Conservation (phyloP, 2,797 vertebrate species). For the Tragelaphus eurycerus region DNA sequence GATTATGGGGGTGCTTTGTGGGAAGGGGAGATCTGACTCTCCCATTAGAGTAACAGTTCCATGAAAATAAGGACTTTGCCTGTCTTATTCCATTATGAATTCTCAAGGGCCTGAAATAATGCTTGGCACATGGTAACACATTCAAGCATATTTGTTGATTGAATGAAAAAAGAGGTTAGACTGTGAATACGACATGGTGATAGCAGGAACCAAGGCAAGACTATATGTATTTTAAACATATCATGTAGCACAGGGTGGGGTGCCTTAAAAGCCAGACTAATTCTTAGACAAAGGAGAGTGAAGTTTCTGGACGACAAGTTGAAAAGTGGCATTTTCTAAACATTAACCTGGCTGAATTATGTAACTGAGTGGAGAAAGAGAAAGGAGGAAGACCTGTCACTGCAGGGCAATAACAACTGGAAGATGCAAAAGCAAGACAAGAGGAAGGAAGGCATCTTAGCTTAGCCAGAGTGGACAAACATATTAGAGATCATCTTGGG, state of each 20-base stretch:
- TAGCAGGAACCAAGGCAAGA: background rate
- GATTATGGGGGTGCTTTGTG: background rate
- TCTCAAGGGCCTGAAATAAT: background rate
- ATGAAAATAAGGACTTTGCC: background rate
- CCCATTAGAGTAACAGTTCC: background rate
- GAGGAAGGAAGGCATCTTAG: background rate
- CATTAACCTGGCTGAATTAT: background rate
- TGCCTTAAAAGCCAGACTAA: conserved; percentile 30
- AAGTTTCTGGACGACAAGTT: background rate
- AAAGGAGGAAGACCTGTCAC: background rate
- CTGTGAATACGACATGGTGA: background rate
- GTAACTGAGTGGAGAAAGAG: background rate
- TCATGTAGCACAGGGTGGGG: background rate
- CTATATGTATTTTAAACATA: conserved; percentile 11
- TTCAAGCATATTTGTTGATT: background rate
- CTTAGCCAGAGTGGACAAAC: background rate
- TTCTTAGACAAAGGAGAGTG: background rate
- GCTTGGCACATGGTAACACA: background rate
- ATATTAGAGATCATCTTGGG: background rate
- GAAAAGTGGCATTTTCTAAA: conserved; percentile 16
- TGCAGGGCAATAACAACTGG: background rate
- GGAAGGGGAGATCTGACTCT: background rate
- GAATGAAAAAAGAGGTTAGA: conserved; percentile 12
- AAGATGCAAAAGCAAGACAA: background rate
- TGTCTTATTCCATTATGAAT: background rate